Percentiles rank a stretch among this genome's conserved stretches.
Conservation (phyloP, 2,888 invertebrate species). For the Agriotes lineatus region DNA sequence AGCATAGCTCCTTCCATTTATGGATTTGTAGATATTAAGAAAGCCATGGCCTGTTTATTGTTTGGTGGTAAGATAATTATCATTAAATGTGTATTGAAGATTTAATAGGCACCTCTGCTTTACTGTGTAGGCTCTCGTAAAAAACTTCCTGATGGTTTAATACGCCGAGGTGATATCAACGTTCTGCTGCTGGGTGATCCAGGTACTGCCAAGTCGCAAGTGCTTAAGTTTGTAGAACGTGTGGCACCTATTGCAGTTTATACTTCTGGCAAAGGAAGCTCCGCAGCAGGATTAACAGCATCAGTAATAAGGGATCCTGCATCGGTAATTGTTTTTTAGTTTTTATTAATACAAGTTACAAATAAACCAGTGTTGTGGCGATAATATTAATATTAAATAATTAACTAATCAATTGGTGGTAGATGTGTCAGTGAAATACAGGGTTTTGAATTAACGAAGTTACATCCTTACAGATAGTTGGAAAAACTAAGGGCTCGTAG, state of each 20-base stretch:
- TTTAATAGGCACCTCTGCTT: background rate
- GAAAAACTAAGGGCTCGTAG: too few relatives aligned
- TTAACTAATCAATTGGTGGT: too few relatives aligned
- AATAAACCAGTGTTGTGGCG: too few relatives aligned
- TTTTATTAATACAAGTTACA: too few relatives aligned
- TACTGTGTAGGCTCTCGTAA: constrained; percentile 76
- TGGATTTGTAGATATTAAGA: constrained; percentile 95
- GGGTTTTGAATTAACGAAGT: too few relatives aligned
- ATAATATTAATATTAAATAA: too few relatives aligned
- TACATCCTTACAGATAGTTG: too few relatives aligned
- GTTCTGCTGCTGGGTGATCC: constrained; percentile 96
- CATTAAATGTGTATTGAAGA: background rate
- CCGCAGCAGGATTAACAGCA: constrained; percentile 98
- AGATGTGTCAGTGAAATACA: too few relatives aligned
- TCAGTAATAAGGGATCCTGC: constrained; percentile 95
- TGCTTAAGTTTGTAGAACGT: constrained; percentile 96
- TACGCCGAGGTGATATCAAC: constrained; percentile 97
- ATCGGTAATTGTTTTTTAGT: constrained; percentile 74
- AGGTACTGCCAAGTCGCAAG: constrained; percentile 99
- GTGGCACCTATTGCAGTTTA: constrained; percentile 96
- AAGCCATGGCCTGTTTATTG: constrained; percentile 93
- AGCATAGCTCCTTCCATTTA: constrained; percentile 98
- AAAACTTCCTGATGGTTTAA: constrained; percentile 93
- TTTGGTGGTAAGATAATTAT: constrained; percentile 83
- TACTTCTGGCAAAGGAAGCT: constrained; percentile 99